Percentiles rank a stretch among this genome's conserved stretches.
Evolutionary conservation across 2,888 invertebrate genomes (phyloP).

Genomic region (Lepidocyrtinus sp.): DNA sequence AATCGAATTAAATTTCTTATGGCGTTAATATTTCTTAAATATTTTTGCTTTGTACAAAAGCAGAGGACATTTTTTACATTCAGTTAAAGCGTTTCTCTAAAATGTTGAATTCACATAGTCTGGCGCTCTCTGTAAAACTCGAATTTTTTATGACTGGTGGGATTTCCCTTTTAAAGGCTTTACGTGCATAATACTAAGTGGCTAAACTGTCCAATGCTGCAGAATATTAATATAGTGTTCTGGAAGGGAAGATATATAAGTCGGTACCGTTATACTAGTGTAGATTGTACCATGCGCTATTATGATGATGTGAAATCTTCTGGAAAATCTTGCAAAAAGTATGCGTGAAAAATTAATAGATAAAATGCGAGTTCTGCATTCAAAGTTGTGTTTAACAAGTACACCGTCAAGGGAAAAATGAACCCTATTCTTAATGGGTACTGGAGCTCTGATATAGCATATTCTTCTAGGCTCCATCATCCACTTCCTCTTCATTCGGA

Average conservation of each 20-base stretch:
- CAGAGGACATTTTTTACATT: no score
- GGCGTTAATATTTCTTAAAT: no score
- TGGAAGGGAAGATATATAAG: background rate
- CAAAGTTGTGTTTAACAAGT: background rate
- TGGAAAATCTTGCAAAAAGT: background rate
- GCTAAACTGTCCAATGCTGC: background rate
- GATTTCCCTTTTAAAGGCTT: no score
- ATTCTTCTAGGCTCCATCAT: no score
- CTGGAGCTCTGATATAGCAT: no score
- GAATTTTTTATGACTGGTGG: no score
- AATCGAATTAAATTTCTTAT: no score
- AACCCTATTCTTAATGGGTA: background rate
- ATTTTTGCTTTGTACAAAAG: no score
- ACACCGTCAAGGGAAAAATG: background rate
- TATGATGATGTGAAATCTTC: slow-evolving; percentile 6
- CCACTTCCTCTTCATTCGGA: no score
- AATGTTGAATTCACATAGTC: no score
- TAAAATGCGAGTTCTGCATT: slow-evolving; percentile 11
- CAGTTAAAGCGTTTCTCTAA: no score
- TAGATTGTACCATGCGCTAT: background rate
- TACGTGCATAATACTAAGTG: background rate
- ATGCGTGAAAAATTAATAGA: slow-evolving; percentile 10
- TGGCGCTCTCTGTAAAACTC: no score
- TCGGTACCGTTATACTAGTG: background rate
- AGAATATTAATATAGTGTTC: background rate